Evolutionary conservation across 1,140 invertebrate genomes (phyloP).

Genomic region (Coboldia fuscipes): DNA sequence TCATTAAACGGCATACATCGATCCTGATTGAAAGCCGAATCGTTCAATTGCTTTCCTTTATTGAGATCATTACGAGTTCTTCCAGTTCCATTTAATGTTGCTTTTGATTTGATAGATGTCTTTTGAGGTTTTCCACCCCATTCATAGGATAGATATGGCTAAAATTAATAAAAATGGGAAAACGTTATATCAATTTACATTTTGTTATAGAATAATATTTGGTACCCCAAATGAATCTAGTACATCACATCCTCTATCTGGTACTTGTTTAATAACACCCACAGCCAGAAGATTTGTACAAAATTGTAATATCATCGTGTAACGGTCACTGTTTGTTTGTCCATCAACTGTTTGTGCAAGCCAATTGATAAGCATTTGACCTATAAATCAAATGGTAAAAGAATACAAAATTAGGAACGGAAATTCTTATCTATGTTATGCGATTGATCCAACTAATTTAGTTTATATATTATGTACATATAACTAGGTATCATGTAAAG

Average conservation of each 20-base stretch:
- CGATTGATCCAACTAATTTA: background rate
- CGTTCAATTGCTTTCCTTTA: no score
- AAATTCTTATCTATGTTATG: background rate
- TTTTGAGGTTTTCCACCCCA: no score
- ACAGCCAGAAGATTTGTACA: slow-evolving; percentile 76
- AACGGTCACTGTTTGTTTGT: slow-evolving; percentile 53
- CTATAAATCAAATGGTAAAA: slow-evolving; percentile 27
- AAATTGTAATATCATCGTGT: slow-evolving; percentile 53
- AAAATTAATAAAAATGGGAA: background rate
- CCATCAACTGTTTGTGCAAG: slow-evolving; percentile 20
- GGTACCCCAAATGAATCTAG: slow-evolving; percentile 55
- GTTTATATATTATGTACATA: background rate
- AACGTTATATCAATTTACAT: background rate
- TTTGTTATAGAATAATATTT: background rate
- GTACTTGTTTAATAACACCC: slow-evolving; percentile 57
- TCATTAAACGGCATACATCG: no score
- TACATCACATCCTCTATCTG: slow-evolving; percentile 38
- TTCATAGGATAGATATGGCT: background rate
- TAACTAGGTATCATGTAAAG: no score
- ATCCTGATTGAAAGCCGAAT: no score
- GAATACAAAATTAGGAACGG: background rate
- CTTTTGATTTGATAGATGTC: slow-evolving; percentile 6
- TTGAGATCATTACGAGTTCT: background rate
- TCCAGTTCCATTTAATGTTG: background rate
- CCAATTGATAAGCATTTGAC: slow-evolving; percentile 80